phyloP scores from a whole-genome alignment of 2,888 invertebrate species.

The Patella ulyssiponensis region DNA sequence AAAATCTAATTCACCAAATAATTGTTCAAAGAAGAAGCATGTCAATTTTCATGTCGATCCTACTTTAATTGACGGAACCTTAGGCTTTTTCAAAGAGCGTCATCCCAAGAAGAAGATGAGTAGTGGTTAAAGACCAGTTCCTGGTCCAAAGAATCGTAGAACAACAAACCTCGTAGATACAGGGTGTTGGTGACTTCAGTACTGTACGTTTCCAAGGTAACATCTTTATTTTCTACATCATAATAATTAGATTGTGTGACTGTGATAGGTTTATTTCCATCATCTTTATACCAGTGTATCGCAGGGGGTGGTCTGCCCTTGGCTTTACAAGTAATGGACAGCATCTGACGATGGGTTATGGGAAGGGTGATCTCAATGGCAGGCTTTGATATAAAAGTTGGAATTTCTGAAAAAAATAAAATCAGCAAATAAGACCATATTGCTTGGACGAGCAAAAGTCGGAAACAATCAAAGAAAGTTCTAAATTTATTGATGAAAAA shows the following conservation, averaged over 20 bases:
- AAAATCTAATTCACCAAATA: too few relatives aligned
- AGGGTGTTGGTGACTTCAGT: conserved; percentile 47
- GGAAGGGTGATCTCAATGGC: conserved; percentile 40
- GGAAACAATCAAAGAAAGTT: not conserved
- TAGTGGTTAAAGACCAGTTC: too few relatives aligned
- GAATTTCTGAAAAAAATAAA: conserved; percentile 43
- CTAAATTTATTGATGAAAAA: not conserved
- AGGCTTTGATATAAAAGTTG: conserved; percentile 40
- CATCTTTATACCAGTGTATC: conserved; percentile 60
- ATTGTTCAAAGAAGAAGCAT: too few relatives aligned
- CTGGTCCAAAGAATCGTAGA: too few relatives aligned
- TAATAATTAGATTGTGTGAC: conserved; percentile 43
- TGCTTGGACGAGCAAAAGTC: not conserved
- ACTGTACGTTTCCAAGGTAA: conserved; percentile 40
- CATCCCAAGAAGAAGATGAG: conserved; percentile 10
- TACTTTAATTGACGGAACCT: too few relatives aligned
- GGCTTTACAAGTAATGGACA: conserved; percentile 50
- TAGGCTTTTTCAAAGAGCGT: not conserved
- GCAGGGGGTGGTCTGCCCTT: conserved; percentile 55
- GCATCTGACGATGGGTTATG: conserved; percentile 43
- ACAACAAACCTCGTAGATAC: conserved; percentile 46
- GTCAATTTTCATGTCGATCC: too few relatives aligned
- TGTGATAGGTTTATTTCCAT: conserved; percentile 38
- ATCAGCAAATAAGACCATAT: too few relatives aligned
- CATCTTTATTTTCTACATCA: conserved; percentile 37